phyloP scores from a whole-genome alignment of 1,140 invertebrate species.

The Zaprionus lachaisei region DNA sequence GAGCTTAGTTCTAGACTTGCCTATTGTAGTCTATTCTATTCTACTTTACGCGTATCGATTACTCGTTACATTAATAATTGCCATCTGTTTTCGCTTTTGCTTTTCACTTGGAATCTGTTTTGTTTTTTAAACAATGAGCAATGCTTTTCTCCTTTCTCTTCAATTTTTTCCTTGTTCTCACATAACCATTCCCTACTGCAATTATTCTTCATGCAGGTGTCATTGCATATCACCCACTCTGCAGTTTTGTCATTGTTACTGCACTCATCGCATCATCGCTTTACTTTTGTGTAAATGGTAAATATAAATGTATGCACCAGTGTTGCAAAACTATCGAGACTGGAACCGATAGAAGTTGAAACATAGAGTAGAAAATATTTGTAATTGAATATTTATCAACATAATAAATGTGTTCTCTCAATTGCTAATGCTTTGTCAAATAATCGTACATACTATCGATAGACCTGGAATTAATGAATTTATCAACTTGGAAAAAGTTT shows the following conservation, averaged over 20 bases:
- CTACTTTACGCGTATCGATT: constrained; percentile 33
- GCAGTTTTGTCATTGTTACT: constrained; percentile 26
- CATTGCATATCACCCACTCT: neutral
- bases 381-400: no score
- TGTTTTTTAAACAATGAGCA: constrained; percentile 80
- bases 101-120: constrained; percentile 25
- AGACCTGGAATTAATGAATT: no score
- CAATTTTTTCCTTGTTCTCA: neutral
- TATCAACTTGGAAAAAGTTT: no score
- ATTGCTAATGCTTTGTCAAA: no score
- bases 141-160: constrained; percentile 33
- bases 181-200: constrained; percentile 8
- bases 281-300: neutral
- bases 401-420: no score
- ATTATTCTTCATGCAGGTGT: neutral
- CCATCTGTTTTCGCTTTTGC: constrained; percentile 59
- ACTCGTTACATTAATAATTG: constrained; percentile 72
- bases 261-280: neutral
- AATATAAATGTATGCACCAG: neutral
- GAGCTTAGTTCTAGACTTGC: constrained; percentile 10
- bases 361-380: neutral
- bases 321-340: neutral
- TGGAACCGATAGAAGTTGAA: neutral
- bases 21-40: constrained; percentile 15
- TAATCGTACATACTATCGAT: neutral